phyloP scores from a whole-genome alignment of 2,888 invertebrate species.

The Ectemnius lituratus region DNA sequence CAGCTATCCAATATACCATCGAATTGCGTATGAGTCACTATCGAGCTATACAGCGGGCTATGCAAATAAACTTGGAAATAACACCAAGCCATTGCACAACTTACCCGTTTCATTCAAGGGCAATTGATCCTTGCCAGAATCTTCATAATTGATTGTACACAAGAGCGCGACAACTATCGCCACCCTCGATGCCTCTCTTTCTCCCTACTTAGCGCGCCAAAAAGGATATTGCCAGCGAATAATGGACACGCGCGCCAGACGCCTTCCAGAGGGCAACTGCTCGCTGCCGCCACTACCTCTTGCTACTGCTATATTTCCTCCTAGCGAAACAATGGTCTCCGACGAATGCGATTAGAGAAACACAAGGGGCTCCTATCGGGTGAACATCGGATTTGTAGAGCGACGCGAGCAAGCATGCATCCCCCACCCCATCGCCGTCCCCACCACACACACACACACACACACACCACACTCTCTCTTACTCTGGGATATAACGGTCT shows the following conservation, averaged over 20 bases:
- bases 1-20: not conserved
- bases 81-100: too few species aligned
- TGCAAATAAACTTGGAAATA: too few species aligned
- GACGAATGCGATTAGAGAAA: slow-evolving; percentile 59
- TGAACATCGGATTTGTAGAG: slow-evolving; percentile 24
- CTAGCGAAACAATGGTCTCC: slow-evolving; percentile 60
- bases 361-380: slow-evolving; percentile 25
- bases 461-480: too few species aligned
- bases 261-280: too few species aligned
- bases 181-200: too few species aligned
- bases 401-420: slow-evolving; percentile 9
- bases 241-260: not conserved
- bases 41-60: not conserved
- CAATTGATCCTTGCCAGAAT: too few species aligned
- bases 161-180: too few species aligned
- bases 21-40: not conserved
- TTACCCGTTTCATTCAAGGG: too few species aligned
- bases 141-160: too few species aligned
- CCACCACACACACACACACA: not conserved
- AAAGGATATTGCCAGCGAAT: too few species aligned
- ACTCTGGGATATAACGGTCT: not conserved
- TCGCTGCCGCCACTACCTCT: not conserved
- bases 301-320: slow-evolving; percentile 53
- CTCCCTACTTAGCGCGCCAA: too few species aligned
- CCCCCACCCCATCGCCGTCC: not conserved